Evolutionary conservation across 1,140 invertebrate genomes (phyloP).

Genomic region (Bombus breviceps): DNA sequence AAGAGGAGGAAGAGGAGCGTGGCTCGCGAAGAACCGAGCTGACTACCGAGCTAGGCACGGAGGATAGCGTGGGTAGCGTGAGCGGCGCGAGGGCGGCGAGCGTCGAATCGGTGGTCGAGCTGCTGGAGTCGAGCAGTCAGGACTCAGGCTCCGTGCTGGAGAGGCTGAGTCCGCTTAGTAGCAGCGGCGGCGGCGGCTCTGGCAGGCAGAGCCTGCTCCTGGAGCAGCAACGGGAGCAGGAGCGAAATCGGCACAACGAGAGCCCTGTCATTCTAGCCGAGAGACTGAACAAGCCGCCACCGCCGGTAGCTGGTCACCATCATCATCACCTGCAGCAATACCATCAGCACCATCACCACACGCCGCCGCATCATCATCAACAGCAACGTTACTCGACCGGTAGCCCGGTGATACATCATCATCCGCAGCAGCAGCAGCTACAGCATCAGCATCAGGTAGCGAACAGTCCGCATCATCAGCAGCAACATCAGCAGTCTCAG

Average conservation of each 20-base stretch:
- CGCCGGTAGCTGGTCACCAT: slow-evolving; percentile 63
- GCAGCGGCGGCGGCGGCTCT: slow-evolving; percentile 68
- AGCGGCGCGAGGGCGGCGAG: slow-evolving; percentile 52
- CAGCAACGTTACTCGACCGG: slow-evolving; percentile 62
- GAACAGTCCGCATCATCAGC: slow-evolving; percentile 50
- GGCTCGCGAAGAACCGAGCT: slow-evolving; percentile 49
- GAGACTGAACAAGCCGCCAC: slow-evolving; percentile 78
- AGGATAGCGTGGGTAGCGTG: slow-evolving; percentile 54
- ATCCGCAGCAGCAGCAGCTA: slow-evolving; percentile 52
- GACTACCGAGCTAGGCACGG: slow-evolving; percentile 60
- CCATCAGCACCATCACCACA: slow-evolving; percentile 59
- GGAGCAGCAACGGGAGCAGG: slow-evolving; percentile 79
- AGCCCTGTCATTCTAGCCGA: slow-evolving; percentile 80
- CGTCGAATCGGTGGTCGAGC: slow-evolving; percentile 67
- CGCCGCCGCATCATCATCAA: slow-evolving; percentile 50
- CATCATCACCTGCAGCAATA: slow-evolving; percentile 52
- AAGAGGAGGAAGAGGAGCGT: not conserved
- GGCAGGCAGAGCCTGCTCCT: slow-evolving; percentile 76
- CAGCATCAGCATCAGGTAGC: slow-evolving; percentile 59
- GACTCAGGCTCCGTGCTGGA: slow-evolving; percentile 80
- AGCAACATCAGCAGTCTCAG: slow-evolving; percentile 43
- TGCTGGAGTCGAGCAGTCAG: slow-evolving; percentile 75
- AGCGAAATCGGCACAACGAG: slow-evolving; percentile 80
- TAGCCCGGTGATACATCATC: slow-evolving; percentile 64
- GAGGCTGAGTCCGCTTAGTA: slow-evolving; percentile 79